A percentile compares a stretch with the other conserved stretches of the same genome.
Conservation (phyloP, 2,797 vertebrate species). For the Lagorchestes hirsutus region DNA sequence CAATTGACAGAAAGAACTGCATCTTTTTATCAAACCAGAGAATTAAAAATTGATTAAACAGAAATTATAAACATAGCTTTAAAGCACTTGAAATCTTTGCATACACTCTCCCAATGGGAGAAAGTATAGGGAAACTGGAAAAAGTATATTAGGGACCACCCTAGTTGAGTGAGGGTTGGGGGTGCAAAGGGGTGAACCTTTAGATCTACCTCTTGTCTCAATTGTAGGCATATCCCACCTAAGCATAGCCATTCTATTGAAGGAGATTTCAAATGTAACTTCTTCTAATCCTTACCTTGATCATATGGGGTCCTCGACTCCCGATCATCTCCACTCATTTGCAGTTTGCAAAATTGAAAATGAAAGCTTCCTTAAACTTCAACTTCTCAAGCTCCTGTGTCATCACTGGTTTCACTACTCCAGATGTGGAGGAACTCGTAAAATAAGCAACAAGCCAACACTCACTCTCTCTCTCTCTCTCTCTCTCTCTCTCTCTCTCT, state of each 20-base stretch:
- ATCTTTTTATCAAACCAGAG: background rate
- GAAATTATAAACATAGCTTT: background rate
- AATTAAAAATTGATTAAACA: background rate
- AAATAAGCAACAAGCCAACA: background rate
- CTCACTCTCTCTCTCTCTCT: background rate
- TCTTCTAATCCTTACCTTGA: background rate
- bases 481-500: too few species aligned
- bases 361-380: background rate
- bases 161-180: background rate
- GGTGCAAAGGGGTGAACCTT: background rate
- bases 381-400: background rate
- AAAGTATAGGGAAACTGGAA: constrained; percentile 31
- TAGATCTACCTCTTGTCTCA: background rate
- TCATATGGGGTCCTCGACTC: background rate
- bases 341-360: background rate
- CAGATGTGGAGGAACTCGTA: background rate
- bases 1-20: background rate
- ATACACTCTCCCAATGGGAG: constrained; percentile 3
- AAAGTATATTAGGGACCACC: constrained; percentile 3
- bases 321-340: background rate
- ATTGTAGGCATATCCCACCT: background rate
- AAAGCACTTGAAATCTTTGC: constrained; percentile 38
- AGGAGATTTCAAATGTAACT: background rate
- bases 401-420: background rate
- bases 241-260: background rate